A percentile compares a stretch with the other conserved stretches of the same genome.
Evolutionary conservation across 2,113 vertebrate species (phyloP).

Genomic region (Clupea harengus): DNA sequence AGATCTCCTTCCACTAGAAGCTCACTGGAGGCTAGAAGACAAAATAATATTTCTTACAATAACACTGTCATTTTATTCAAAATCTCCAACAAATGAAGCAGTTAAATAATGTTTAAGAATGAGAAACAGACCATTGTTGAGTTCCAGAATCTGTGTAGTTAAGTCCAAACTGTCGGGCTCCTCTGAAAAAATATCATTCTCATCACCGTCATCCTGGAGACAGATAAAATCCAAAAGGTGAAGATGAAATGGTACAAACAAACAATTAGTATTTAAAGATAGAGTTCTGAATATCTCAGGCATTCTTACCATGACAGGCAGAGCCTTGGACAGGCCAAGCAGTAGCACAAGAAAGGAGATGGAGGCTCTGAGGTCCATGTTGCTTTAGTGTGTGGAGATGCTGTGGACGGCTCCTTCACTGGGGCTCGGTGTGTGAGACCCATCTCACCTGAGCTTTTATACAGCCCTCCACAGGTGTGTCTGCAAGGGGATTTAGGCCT

Average conservation of each 20-base stretch:
- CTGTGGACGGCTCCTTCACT: too few species aligned
- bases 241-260: background rate
- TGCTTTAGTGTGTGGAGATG: too few species aligned
- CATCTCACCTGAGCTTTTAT: too few species aligned
- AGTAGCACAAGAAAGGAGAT: conserved; percentile 35
- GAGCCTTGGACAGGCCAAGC: conserved; percentile 26
- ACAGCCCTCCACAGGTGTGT: too few species aligned
- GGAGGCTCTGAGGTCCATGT: conserved; percentile 42
- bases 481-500: too few species aligned
- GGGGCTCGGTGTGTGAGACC: too few species aligned
- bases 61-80: too few species aligned
- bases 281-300: background rate
- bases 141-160: conserved; percentile 33
- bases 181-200: background rate
- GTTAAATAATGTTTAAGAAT: background rate
- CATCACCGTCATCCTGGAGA: background rate
- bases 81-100: too few species aligned
- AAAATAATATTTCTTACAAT: background rate
- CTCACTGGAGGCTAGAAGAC: conserved; percentile 17
- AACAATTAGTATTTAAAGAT: background rate
- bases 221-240: too few species aligned
- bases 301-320: conserved; percentile 22
- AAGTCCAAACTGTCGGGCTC: conserved; percentile 33
- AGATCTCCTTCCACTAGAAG: too few species aligned
- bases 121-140: conserved; percentile 39